These are phyloP conservation scores for Rhagophthalmus giganteus DNA, from an alignment of 2,888 invertebrate species.

Conservation along the genomic window DNA sequence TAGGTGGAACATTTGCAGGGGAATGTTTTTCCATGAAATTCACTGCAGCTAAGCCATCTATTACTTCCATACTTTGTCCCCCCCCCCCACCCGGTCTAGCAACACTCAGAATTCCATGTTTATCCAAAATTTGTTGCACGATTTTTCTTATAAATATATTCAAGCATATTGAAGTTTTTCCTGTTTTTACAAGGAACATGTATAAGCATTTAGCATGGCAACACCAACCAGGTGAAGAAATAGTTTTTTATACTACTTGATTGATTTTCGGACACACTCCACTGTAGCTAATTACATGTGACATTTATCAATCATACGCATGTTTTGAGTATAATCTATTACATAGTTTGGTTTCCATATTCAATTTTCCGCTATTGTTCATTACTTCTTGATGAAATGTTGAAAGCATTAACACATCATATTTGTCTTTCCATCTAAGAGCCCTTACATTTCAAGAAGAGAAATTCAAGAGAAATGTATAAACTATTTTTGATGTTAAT, in stretches of 20 bases:
- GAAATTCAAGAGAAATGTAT: no score
- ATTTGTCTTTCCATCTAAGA: slow-evolving; percentile 2
- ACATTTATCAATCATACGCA: slow-evolving; percentile 4
- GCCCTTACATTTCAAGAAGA: no score
- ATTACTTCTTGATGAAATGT: slow-evolving; percentile 1
- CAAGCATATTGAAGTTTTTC: neutral
- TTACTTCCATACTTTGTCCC: no score
- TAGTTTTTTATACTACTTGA: slow-evolving; percentile 28
- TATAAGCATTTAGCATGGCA: slow-evolving; percentile 4
- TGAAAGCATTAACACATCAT: slow-evolving; percentile 1
- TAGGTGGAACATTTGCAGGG: slow-evolving; percentile 4
- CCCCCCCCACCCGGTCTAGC: slow-evolving; percentile 1
- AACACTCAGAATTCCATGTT: slow-evolving; percentile 1
- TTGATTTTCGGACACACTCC: slow-evolving; percentile 9
- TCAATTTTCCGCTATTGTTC: neutral
- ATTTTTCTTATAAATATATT: slow-evolving; percentile 1
- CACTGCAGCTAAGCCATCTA: neutral
- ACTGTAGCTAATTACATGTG: slow-evolving; percentile 3
- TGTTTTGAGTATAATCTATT: slow-evolving; percentile 1
- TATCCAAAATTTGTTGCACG: slow-evolving; percentile 2
- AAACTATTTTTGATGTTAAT: no score
- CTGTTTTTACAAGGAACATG: slow-evolving; percentile 4
- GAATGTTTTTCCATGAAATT: neutral
- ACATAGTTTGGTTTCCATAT: neutral
- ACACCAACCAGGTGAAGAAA: slow-evolving; percentile 5